These are phyloP conservation scores for Drosophila maculinotata DNA, from an alignment of 2,888 invertebrate genomes.

Conservation along the genomic window DNA sequence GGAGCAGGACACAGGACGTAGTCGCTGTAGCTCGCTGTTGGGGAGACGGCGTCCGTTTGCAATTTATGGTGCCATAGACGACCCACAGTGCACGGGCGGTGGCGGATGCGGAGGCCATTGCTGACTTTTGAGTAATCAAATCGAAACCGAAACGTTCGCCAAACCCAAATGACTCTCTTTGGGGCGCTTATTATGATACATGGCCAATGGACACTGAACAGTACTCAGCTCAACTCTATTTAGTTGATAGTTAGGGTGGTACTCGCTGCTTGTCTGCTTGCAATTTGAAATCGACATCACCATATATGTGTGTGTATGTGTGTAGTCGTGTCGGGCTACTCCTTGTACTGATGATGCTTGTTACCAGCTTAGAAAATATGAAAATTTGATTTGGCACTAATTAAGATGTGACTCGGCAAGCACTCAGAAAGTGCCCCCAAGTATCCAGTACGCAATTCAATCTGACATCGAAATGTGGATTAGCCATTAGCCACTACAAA, in stretches of 20 bases:
- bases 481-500: not conserved
- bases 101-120: constrained; percentile 17
- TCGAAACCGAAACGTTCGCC: constrained; percentile 64
- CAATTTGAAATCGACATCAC: constrained; percentile 24
- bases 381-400: constrained; percentile 56
- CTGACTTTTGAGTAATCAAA: constrained; percentile 64
- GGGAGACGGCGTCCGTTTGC: constrained; percentile 65
- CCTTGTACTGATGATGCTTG: constrained; percentile 27
- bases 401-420: constrained; percentile 52
- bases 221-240: constrained; percentile 18
- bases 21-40: constrained; percentile 11
- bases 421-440: constrained; percentile 30
- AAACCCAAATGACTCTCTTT: constrained; percentile 73
- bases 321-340: constrained; percentile 11
- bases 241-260: not conserved
- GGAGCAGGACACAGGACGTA: constrained; percentile 4
- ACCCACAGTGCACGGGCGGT: constrained; percentile 24
- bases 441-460: constrained; percentile 29
- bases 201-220: constrained; percentile 50
- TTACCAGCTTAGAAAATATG: constrained; percentile 47
- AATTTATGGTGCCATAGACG: constrained; percentile 75
- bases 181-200: constrained; percentile 78
- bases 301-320: constrained; percentile 18
- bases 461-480: constrained; percentile 18
- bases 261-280: constrained; percentile 9